Percentiles rank a stretch among this genome's conserved stretches.
Conservation (phyloP, 1,140 invertebrate species). For the Cydia splendana region DNA sequence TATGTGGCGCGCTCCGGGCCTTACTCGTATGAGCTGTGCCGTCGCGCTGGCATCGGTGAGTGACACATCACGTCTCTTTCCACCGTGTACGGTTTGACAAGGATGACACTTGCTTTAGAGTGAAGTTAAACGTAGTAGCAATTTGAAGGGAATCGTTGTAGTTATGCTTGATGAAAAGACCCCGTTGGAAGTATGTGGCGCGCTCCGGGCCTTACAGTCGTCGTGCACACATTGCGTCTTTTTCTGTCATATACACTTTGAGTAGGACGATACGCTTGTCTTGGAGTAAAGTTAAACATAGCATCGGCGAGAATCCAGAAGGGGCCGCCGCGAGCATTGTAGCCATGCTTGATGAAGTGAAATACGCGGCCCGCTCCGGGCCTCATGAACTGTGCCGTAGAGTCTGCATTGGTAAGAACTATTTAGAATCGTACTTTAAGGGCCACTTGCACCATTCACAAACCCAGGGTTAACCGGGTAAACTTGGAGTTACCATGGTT, state of each 20-base stretch:
- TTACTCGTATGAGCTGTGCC: conserved; percentile 91
- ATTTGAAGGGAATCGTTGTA: conserved; percentile 80
- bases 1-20: conserved; percentile 92
- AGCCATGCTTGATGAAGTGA: too few relatives aligned
- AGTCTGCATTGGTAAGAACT: too few relatives aligned
- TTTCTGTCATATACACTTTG: background rate
- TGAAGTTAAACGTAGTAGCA: conserved; percentile 55
- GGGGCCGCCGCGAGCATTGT: too few relatives aligned
- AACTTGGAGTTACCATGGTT: too few relatives aligned
- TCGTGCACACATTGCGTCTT: conserved; percentile 5
- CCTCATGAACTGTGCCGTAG: too few relatives aligned
- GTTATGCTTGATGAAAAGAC: conserved; percentile 82
- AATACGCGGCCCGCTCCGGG: too few relatives aligned
- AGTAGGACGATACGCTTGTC: too few relatives aligned
- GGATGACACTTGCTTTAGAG: too few relatives aligned
- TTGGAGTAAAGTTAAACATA: background rate
- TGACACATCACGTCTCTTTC: conserved; percentile 34
- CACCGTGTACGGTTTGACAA: background rate
- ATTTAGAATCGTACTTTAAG: too few relatives aligned
- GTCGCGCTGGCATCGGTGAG: conserved; percentile 89
- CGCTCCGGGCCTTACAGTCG: conserved; percentile 93
- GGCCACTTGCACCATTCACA: too few relatives aligned
- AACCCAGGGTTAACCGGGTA: too few relatives aligned
- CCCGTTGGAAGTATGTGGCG: conserved; percentile 86
- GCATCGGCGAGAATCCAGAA: too few relatives aligned